These are phyloP conservation scores for Pollenia griseotomentosa DNA, from an alignment of 2,888 invertebrate species.

Conservation along the genomic window DNA sequence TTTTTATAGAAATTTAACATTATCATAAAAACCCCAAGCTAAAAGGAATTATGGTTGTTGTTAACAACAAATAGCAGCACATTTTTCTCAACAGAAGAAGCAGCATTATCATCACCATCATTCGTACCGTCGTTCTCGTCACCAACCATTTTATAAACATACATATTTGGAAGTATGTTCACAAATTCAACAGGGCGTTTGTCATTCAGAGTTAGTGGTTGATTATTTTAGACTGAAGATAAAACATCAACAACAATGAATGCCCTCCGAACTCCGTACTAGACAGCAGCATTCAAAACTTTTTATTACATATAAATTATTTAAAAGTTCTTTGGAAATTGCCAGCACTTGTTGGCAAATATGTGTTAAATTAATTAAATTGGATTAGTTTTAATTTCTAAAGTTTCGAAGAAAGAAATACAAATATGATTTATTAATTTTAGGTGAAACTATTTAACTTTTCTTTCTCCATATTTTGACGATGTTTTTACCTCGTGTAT, in stretches of 20 bases:
- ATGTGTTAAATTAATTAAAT: neutral
- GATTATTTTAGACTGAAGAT: slow-evolving; percentile 3
- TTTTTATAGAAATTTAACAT: slow-evolving; percentile 29
- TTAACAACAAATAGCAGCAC: slow-evolving; percentile 43
- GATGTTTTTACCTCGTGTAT: too few species aligned
- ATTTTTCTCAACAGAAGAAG: slow-evolving; percentile 4
- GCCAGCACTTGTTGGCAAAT: too few species aligned
- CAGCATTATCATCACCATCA: slow-evolving; percentile 3
- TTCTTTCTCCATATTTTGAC: too few species aligned
- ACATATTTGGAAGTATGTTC: slow-evolving; percentile 2
- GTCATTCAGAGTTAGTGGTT: slow-evolving; percentile 29
- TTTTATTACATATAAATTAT: slow-evolving; percentile 22
- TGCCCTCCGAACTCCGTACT: neutral
- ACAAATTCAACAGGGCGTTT: slow-evolving; percentile 47
- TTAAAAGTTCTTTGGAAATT: neutral
- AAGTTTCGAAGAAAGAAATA: too few species aligned
- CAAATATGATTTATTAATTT: too few species aligned
- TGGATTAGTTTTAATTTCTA: neutral
- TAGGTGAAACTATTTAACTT: too few species aligned
- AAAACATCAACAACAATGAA: neutral
- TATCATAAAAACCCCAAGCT: slow-evolving; percentile 54
- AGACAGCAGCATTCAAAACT: slow-evolving; percentile 19
- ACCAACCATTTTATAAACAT: neutral
- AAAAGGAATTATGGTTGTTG: slow-evolving; percentile 45
- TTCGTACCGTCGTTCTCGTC: neutral